These are phyloP conservation scores for Crocidura indochinensis DNA, from an alignment of 2,797 vertebrate species.

Conservation along the genomic window DNA sequence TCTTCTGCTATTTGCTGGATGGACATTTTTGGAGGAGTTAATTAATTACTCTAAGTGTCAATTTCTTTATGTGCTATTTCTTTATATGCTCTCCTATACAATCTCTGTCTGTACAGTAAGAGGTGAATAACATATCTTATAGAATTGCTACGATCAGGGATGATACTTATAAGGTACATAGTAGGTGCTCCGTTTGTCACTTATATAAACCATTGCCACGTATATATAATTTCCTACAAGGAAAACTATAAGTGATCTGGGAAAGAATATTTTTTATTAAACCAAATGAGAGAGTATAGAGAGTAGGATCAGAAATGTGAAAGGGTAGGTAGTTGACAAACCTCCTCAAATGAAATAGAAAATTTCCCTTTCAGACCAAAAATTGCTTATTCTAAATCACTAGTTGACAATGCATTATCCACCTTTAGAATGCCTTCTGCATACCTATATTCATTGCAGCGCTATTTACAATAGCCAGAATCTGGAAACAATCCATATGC, in stretches of 20 bases:
- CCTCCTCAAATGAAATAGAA: not conserved
- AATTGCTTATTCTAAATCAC: not conserved
- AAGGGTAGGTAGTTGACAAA: not conserved
- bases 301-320: not conserved
- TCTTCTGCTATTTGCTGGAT: not conserved
- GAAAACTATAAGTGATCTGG: not conserved
- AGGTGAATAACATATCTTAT: not conserved
- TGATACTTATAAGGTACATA: not conserved
- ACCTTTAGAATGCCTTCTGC: no score
- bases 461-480: no score
- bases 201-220: not conserved
- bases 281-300: not conserved
- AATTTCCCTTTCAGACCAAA: not conserved
- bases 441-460: no score
- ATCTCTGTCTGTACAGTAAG: not conserved
- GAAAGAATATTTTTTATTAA: not conserved
- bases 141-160: not conserved
- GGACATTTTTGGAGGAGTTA: not conserved
- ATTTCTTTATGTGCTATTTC: conserved; percentile 8
- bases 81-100: no score
- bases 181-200: not conserved
- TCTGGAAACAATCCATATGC: no score
- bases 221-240: conserved; percentile 23
- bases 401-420: not conserved
- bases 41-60: not conserved